Evolutionary conservation across 1,140 invertebrate genomes (phyloP).

Genomic region (Rhagoletis pomonella): DNA sequence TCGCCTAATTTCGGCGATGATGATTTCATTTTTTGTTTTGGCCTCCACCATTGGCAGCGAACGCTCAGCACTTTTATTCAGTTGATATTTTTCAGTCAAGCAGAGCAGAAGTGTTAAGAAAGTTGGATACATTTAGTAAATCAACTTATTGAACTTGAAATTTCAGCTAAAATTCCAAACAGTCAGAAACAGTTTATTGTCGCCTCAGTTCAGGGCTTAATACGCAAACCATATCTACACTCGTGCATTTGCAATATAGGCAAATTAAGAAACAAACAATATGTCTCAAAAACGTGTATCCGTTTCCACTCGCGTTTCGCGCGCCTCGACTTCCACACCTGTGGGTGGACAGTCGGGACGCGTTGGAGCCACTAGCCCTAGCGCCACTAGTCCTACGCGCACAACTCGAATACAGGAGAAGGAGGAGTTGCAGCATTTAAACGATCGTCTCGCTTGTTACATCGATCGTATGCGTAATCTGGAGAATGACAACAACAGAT

Average conservation of each 20-base stretch:
- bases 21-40: slow-evolving; percentile 57
- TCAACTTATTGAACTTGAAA: slow-evolving; percentile 17
- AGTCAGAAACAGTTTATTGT: background rate
- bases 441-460: slow-evolving; percentile 95
- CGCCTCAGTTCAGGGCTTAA: background rate
- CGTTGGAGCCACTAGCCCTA: slow-evolving; percentile 66
- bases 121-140: slow-evolving; percentile 32
- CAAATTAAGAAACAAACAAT: slow-evolving; percentile 57
- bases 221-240: background rate
- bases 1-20: slow-evolving; percentile 55
- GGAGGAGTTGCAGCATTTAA: slow-evolving; percentile 92
- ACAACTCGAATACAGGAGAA: slow-evolving; percentile 95
- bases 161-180: background rate
- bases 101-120: slow-evolving; percentile 54
- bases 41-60: slow-evolving; percentile 43
- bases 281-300: slow-evolving; percentile 71
- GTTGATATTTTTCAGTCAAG: slow-evolving; percentile 56
- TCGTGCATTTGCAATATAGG: slow-evolving; percentile 29
- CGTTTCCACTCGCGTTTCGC: slow-evolving; percentile 68
- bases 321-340: slow-evolving; percentile 70
- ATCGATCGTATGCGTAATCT: slow-evolving; percentile 95
- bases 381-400: slow-evolving; percentile 85
- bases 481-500: slow-evolving; percentile 91
- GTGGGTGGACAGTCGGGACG: slow-evolving; percentile 62
- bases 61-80: slow-evolving; percentile 53